phyloP scores from a whole-genome alignment of 1,140 invertebrate species.

The Drosophila nannoptera region DNA sequence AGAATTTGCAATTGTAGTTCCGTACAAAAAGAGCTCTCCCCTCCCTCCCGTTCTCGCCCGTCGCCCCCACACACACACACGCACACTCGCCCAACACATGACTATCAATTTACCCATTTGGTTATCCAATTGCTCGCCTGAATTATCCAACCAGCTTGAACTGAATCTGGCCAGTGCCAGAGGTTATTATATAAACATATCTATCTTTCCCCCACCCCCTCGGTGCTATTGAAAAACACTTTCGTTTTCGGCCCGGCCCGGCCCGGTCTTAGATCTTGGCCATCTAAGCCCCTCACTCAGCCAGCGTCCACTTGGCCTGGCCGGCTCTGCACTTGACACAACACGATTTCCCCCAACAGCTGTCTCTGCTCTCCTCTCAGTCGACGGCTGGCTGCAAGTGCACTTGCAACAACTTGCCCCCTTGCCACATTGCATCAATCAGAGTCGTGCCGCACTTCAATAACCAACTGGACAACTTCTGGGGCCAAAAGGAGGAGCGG shows the following conservation, averaged over 20 bases:
- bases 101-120: constrained; percentile 32
- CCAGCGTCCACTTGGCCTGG: constrained; percentile 13
- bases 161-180: constrained; percentile 18
- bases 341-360: constrained; percentile 8
- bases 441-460: constrained; percentile 30
- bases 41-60: background rate
- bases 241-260: constrained; percentile 54
- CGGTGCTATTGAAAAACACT: constrained; percentile 61
- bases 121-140: constrained; percentile 44
- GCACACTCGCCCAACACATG: background rate
- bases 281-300: constrained; percentile 21
- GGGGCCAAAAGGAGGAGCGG: background rate
- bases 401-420: constrained; percentile 28
- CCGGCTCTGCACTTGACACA: constrained; percentile 13
- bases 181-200: constrained; percentile 15
- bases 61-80: background rate
- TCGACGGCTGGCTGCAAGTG: background rate
- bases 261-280: constrained; percentile 26
- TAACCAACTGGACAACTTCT: constrained; percentile 14
- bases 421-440: constrained; percentile 63
- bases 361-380: background rate
- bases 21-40: background rate
- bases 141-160: constrained; percentile 35
- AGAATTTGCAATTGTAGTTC: constrained; percentile 23
- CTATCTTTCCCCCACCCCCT: background rate